Base-by-base conservation (phyloP, 2,888 invertebrate genomes). In the Pollenia amentaria region DNA sequence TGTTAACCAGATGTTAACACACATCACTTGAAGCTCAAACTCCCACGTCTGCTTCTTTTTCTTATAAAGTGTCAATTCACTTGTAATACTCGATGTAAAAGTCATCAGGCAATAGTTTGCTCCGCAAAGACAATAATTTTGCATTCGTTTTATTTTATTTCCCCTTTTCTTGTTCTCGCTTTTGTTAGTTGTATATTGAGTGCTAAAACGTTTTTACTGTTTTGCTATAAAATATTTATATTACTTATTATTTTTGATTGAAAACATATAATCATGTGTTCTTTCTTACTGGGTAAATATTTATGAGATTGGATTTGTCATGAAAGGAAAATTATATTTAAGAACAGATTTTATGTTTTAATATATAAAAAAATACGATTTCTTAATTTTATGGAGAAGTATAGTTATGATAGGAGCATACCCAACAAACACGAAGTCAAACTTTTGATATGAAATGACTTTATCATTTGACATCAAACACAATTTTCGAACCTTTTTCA, bases 201-300 rank as follows among this genome's bases (percentile, higher is more conserved):
- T 67, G 44, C 57, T 21, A 16, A 81, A 81, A 81, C 9, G 40
- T 46, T 67, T 57, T 75, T 82, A 75, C 69, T 18, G 69, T 62
- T 62, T 53, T 38, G 72, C 21, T 38, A 55, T 80, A 64, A 80
- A 80, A 80, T 80, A 80, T 80, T 80, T 80, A 80, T 65, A 38
- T 38, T 44, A 16, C 18, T 76, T 18, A 69, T 51, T 69, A 76
- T 44, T 69, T 82, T 62, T 76, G 51, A 82, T 75, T 75, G 81
- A 48, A 75, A 69, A 29, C 62, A 62, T n/a, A 42, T 42, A 67
- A 40, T n/a, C 16, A 55, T 4, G 44, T n/a, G 12, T 16, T n/a
- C 14, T 53, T 42, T 55, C 9, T n/a, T 29, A 38, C 3, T 18
- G 18, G 10, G 9, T 40, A 29, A 29, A 29, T 29, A 9, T 18